Conservation (phyloP, 2,797 vertebrate genomes). For the Artibeus jamaicensis region DNA sequence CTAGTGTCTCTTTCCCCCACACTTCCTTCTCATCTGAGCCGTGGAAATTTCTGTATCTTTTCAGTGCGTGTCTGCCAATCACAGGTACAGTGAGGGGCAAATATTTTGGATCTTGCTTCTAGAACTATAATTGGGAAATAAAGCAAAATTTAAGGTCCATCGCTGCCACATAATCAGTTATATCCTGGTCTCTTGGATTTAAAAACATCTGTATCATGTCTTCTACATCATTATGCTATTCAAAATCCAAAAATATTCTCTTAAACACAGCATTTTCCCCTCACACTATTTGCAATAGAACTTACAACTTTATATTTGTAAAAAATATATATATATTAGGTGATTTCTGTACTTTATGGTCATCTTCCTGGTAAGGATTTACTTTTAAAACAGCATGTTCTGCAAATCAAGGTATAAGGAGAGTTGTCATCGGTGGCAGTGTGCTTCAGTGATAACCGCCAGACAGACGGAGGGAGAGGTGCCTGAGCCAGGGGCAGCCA, state of each 20-base stretch:
- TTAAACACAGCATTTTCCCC: not conserved
- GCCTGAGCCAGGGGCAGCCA: not conserved
- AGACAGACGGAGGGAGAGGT: not conserved
- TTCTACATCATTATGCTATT: not conserved
- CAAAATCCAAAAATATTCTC: slow-evolving; percentile 39
- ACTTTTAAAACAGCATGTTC: slow-evolving; percentile 22
- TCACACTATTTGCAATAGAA: not conserved
- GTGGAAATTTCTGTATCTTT: not conserved
- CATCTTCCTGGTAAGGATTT: not conserved
- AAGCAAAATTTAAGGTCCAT: not conserved
- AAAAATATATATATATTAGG: not conserved
- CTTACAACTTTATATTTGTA: not conserved
- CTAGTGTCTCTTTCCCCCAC: not conserved
- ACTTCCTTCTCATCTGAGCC: not conserved
- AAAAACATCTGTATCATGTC: not conserved
- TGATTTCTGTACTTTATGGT: not conserved
- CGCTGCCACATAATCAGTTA: not conserved
- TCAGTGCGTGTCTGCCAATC: not conserved
- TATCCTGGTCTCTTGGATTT: not conserved
- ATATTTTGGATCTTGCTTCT: not conserved
- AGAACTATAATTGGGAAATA: not conserved
- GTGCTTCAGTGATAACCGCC: slow-evolving; percentile 50
- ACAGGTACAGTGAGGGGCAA: not conserved
- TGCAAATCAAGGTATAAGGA: slow-evolving; percentile 64
- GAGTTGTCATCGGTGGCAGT: slow-evolving; percentile 72